Conservation (phyloP, 1,140 invertebrate species). For the Palaemon carinicauda region DNA sequence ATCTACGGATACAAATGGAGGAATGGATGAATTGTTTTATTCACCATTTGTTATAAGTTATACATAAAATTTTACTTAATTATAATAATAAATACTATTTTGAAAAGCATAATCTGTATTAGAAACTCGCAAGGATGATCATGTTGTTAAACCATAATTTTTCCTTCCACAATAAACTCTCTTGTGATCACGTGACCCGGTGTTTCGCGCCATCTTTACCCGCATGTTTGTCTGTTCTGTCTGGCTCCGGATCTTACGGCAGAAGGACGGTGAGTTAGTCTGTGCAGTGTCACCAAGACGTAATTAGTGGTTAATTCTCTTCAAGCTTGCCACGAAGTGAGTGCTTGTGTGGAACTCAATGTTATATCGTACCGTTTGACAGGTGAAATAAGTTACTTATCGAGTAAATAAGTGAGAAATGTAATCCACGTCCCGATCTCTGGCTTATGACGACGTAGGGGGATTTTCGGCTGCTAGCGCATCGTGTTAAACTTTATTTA, state of each 20-base stretch:
- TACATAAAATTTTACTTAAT: not conserved
- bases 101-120: not conserved
- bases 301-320: not conserved
- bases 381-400: not conserved
- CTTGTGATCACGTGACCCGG: conserved; percentile 46
- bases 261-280: conserved; percentile 38
- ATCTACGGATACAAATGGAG: not conserved
- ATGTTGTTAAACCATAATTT: not conserved
- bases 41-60: not conserved
- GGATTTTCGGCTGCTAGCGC: too few species aligned
- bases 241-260: conserved; percentile 46
- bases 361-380: not conserved
- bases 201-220: conserved; percentile 55
- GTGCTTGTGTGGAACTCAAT: too few species aligned
- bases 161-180: not conserved
- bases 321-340: too few species aligned
- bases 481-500: not conserved
- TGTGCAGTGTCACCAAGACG: not conserved
- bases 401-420: not conserved
- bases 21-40: not conserved
- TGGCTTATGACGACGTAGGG: not conserved
- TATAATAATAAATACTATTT: not conserved
- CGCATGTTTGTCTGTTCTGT: conserved; percentile 54
- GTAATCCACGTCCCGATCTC: conserved; percentile 21
- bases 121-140: not conserved